phyloP scores from a whole-genome alignment of 2,797 vertebrate species.

The Gouania willdenowi region DNA sequence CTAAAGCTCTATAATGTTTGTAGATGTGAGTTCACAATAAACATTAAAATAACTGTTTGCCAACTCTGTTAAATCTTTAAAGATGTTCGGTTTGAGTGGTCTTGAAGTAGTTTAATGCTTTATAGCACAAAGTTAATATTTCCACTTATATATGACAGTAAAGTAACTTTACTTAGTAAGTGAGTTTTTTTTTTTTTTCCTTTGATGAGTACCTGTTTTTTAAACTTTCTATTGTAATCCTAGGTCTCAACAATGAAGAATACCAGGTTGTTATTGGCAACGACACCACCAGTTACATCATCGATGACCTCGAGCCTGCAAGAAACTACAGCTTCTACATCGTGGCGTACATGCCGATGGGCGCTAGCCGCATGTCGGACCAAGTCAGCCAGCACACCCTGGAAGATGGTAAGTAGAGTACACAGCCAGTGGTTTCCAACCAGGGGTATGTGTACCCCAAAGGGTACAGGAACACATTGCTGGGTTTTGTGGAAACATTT shows the following conservation, averaged over 20 bases:
- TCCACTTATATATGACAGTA: too few relatives aligned
- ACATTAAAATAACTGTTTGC: neutral
- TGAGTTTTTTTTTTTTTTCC: constrained; percentile 2
- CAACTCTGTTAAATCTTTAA: constrained; percentile 11
- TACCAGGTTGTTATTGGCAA: constrained; percentile 98
- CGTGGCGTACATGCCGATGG: constrained; percentile 98
- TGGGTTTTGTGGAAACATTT: too few relatives aligned
- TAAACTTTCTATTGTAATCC: constrained; percentile 3
- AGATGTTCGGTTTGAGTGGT: neutral
- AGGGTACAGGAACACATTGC: too few relatives aligned
- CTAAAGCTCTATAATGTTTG: constrained; percentile 3
- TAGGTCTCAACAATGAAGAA: constrained; percentile 97
- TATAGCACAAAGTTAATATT: too few relatives aligned
- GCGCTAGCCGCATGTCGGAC: constrained; percentile 98
- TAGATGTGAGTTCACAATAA: constrained; percentile 10
- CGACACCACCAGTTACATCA: constrained; percentile 93
- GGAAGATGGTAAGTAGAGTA: constrained; percentile 90
- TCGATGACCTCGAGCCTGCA: constrained; percentile 92
- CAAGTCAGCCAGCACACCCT: constrained; percentile 91
- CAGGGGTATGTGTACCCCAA: too few relatives aligned
- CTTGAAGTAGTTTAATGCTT: too few relatives aligned
- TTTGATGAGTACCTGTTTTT: neutral
- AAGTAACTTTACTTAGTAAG: constrained; percentile 9
- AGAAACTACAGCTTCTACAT: constrained; percentile 97
- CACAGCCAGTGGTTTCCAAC: constrained; percentile 23